Percentiles rank a stretch among this genome's conserved stretches.
Evolutionary conservation across 2,888 invertebrate species (phyloP).

Genomic region (Adelognathus sp.): DNA sequence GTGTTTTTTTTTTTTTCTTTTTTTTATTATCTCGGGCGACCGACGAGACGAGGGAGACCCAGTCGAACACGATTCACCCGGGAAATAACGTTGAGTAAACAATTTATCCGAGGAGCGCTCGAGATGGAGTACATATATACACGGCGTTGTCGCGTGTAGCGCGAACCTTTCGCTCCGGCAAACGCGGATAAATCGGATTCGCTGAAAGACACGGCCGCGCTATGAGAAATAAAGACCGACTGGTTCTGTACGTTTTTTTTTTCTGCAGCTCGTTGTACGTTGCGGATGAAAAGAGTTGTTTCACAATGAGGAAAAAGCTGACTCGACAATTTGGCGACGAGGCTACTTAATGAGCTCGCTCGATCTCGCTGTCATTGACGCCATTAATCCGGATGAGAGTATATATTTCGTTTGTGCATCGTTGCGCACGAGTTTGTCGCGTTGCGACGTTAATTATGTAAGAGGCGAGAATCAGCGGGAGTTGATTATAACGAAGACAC

Average conservation of each 20-base stretch:
- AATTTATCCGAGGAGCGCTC: constrained; percentile 11
- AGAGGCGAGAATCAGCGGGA: constrained; percentile 36
- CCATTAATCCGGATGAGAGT: not conserved
- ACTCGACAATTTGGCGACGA: constrained; percentile 63
- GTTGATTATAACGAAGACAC: constrained; percentile 57
- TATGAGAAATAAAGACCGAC: not conserved
- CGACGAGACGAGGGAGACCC: too few species aligned
- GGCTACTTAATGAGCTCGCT: constrained; percentile 65
- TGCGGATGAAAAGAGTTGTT: not conserved
- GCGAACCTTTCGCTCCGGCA: not conserved
- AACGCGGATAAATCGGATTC: constrained; percentile 11
- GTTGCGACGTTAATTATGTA: constrained; percentile 60
- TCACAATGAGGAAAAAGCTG: not conserved
- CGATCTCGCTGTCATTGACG: constrained; percentile 21
- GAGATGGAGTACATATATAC: not conserved
- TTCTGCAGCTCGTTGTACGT: not conserved
- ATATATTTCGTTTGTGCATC: constrained; percentile 24
- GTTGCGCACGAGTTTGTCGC: constrained; percentile 20
- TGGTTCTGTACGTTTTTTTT: not conserved
- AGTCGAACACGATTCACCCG: not conserved
- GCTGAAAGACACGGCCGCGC: not conserved
- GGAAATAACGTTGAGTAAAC: constrained; percentile 11
- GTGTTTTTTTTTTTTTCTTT: too few species aligned
- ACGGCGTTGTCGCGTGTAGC: not conserved
- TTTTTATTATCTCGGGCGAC: not conserved